Base-by-base conservation (phyloP, 53 echinoderm and acorn worm species). In the Paelopatides confundens region DNA sequence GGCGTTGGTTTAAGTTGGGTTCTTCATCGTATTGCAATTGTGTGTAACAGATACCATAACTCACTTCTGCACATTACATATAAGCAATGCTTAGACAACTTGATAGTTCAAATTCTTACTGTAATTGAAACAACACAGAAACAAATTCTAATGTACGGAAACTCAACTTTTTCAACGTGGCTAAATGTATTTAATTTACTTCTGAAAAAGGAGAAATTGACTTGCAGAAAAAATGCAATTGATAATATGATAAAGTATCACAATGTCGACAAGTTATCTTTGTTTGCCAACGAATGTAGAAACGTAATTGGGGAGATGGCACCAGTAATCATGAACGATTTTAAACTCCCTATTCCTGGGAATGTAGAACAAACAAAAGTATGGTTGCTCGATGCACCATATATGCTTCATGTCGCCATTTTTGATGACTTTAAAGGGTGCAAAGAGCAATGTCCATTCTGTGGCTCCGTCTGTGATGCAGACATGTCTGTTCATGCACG, bases 371-470 rank as follows among this genome's bases (percentile, higher is more conserved):
- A 29, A 1, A 63, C 64, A 26, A 63, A 63, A n/a, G 7, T 26
- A 21, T 63, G 24, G 24, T n/a, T 63, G 12, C 8, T 1, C 7
- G 64, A 2, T 63, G 24, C 29, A 0, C 66, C 66, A 0, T 3
- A 14, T 1, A 29, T 1, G 29, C 24, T 66, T 3, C 30, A 66
- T 28, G 0, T 26, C 23, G 24, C 2, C n/a, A 33, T 69, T 1
- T 33, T 69, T 1, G 32, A 69, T 14, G 35, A 34, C 3, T 35
- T 69, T 35, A 35, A 69, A 69, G 69, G 69, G 32, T 69, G 69
- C 15, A 69, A 21, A 21, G 69, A 69, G 34, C 69, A 69, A 34
- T 69, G 69, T 34, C 66, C 66, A n/a, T 66, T 66, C 29, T 66
- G 66, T 28, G 66, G 66, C n/a, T n/a, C n/a, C n/a, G n/a, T n/a